Base-by-base conservation (phyloP, 1,140 invertebrate genomes). In the Mylabris phalerata region DNA sequence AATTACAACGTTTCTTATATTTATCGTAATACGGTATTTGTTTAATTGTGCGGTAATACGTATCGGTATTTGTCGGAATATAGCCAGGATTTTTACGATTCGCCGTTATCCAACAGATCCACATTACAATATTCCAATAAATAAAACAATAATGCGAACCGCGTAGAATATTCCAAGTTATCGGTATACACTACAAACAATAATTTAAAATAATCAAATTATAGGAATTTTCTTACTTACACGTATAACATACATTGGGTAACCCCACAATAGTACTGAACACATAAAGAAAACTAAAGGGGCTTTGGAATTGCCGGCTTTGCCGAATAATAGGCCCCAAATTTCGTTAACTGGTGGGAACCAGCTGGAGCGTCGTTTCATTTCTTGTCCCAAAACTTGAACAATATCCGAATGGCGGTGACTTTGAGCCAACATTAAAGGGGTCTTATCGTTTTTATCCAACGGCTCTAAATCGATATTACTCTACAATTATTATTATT, bases 361-460 rank as follows among this genome's bases (percentile, higher is more conserved):
- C 84, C 91, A 88, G 65, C 89, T 85, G 0, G 84, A 84, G 64
- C 89, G 82, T 43, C 85, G 81, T 71, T 90, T 90, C 50, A 88
- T 85, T 70, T 93, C 89, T 27, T 82, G 83, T 62, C 89, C 85
- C 0, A 96, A 74, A 44, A 92, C 81, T 55, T 87, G 82, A 2
- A 93, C 86, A 38, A 95, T 86, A 62, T 92, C 88, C 13, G 83
- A 82, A 71, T 95, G 91, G 24, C 90, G 82, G 69, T 93, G 89
- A 50, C 90, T 90, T 69, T 87, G 86, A 0, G 93, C 92, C 45
- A 96, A 74, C 79, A 92, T 89, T 9, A 94, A 72, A 0, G 92
- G 92, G 0, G 90, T 95, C 76, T 93, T 93, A 1, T 90, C 89
- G 75, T 95, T 95, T 72, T 93, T 94, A 68, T 95, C 93, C 3